Conservation (phyloP, 2,797 vertebrate species). For the Danio albolineatus region DNA sequence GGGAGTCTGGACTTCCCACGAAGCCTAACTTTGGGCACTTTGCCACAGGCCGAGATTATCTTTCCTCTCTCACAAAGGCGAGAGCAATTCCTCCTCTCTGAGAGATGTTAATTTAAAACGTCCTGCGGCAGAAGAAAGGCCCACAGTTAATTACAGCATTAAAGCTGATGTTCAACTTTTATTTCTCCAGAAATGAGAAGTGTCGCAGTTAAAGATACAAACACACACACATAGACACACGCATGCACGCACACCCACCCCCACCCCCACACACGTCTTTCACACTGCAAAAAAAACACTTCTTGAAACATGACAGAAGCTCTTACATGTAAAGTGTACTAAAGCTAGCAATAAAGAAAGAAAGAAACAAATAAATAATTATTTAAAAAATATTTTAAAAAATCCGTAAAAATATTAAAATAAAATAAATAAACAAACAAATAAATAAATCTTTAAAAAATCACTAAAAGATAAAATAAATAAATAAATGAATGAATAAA, state of each 20-base stretch:
- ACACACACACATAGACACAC: not conserved
- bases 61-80: conserved; percentile 40
- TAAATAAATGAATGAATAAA: too few relatives aligned
- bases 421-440: too few relatives aligned
- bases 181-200: not conserved
- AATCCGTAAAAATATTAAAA: too few relatives aligned
- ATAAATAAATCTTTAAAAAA: too few relatives aligned
- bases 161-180: conserved; percentile 12
- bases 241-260: not conserved
- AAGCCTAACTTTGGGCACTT: conserved; percentile 39
- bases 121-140: not conserved
- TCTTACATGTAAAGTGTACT: too few relatives aligned
- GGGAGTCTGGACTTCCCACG: conserved; percentile 31
- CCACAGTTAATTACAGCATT: conserved; percentile 21
- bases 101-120: conserved; percentile 34
- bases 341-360: too few relatives aligned
- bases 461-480: too few relatives aligned
- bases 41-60: conserved; percentile 35
- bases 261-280: conserved; percentile 54
- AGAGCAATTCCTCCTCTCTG: conserved; percentile 25
- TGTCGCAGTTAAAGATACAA: not conserved
- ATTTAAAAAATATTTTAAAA: too few relatives aligned
- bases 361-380: too few relatives aligned
- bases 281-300: too few relatives aligned
- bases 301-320: too few relatives aligned